Evolutionary conservation across 2,888 invertebrate genomes (phyloP), one percentile per base, ranked within the genome.

Genomic region (Tetragnatha montana): DNA sequence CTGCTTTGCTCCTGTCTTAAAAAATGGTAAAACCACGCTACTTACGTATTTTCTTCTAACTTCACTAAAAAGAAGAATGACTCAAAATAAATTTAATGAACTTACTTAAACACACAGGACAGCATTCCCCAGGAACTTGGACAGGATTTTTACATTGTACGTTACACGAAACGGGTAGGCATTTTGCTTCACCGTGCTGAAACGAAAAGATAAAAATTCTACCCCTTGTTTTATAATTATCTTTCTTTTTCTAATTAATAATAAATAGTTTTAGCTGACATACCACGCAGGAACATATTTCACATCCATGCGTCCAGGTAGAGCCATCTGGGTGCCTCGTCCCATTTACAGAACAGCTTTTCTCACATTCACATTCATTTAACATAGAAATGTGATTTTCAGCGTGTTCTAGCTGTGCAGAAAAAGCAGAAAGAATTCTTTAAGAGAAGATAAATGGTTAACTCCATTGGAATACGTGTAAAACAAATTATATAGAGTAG

Each of bases 331-430:
- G 96, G 93, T 96, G 96, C 91, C 96, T 95, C 87, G 96, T 96
- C 47, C 96, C 96, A 94, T 97, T 97, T 92, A 96, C 95, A 93
- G 95, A 95, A 95, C 97, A 98, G 91, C 97, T 96, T 94, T 96
- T 97, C 94, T 96, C 96, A 94, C 98, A 98, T 94, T 97, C 97
- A 94, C 97, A 98, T 94, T 96, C 96, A 94, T 97, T 97, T 93
- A 97, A 95, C 93, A 95, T 95, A 93, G 95, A 95, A 93, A 97
- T 95, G 92, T 96, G 95, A 93, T 95, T 95, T 94, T 97, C 97
- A 92, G 97, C 96, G 93, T 95, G 96, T 93, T 95, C 95, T 94
- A 97, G 95, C 97, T 97, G 68, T 47, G 8, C 70, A 74, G 49
- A 83, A 51, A 84, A 68, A 70, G 19, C 35, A 71, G 35, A 35